These are phyloP conservation scores for Sabatieria punctata DNA, from an alignment of 2,888 invertebrate genomes.

Conservation along the genomic window DNA sequence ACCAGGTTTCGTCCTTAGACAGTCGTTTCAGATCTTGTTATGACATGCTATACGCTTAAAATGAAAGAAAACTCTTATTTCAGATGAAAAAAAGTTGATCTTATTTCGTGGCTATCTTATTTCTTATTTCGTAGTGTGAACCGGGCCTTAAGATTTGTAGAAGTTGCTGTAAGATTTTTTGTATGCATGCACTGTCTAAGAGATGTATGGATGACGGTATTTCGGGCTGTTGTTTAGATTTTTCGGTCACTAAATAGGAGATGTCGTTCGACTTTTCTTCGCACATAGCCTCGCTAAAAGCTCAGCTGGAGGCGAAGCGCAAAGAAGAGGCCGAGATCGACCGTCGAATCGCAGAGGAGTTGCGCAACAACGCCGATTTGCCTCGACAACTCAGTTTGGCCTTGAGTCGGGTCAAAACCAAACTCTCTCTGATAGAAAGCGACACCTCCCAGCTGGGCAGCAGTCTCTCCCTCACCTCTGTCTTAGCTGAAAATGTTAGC, in stretches of 20 bases:
- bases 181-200: too few species aligned
- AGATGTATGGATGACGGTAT: not conserved
- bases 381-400: conserved; percentile 14
- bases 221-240: conserved; percentile 12
- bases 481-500: conserved; percentile 77
- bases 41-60: too few species aligned
- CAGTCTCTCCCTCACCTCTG: conserved; percentile 70
- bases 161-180: too few species aligned
- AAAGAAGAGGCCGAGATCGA: not conserved
- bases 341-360: not conserved
- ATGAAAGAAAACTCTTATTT: too few species aligned
- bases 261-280: conserved; percentile 3
- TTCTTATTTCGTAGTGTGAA: too few species aligned
- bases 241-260: conserved; percentile 17
- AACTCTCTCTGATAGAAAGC: conserved; percentile 39
- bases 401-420: conserved; percentile 21
- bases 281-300: not conserved
- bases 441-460: conserved; percentile 63
- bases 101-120: too few species aligned
- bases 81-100: too few species aligned
- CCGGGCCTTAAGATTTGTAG: too few species aligned
- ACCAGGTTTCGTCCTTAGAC: too few species aligned
- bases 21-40: too few species aligned
- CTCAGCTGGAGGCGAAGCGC: not conserved
- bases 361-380: not conserved